Evolutionary conservation across 2,888 invertebrate genomes (phyloP), one percentile per base, ranked within the genome.

Genomic region (Aphrophora alni): DNA sequence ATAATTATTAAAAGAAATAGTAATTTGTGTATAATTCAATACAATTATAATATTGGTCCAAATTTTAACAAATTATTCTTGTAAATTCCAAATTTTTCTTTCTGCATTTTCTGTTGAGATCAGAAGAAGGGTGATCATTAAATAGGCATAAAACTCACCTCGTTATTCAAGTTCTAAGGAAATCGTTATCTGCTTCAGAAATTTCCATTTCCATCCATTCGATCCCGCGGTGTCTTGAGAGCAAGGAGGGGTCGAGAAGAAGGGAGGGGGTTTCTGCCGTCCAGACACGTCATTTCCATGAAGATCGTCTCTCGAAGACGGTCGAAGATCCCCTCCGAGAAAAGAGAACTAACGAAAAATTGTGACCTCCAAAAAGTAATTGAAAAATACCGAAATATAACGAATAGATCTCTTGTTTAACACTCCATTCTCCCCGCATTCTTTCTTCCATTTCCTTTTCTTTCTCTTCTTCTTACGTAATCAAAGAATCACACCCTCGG

Each of bases 381-480:
- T 44, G 44, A 17, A 44, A 44, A 44, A 8, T 8, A 44, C 44
- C 44, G 44, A 44, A 44, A 44, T 14, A 44, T 44, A 44, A 44
- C 44, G 44, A 12, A 14, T 17, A 72, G 72, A 38, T 38, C 74
- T 44, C n/a, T 12, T 38, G 33, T 17, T 28, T 1, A 26, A 5
- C 27, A 21, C 28, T 59, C 38, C 38, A 59, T 75, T 75, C 44
- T 80, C 27, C 38, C 26, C n/a, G 14, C 71, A 21, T 71, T 28
- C 80, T 25, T 75, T 38, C 17, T 14, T 44, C 44, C 75, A 25
- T 28, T 38, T 71, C 28, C n/a, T 75, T 75, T 70, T 75, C 70
- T 70, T 76, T 69, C 70, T 74, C 74, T 21, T 79, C 74, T 72
- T 59, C 74, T 59, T 74, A 21, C 44, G 44, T 44, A 44, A 44